Percentiles rank a stretch among this genome's conserved stretches.
Conservation (phyloP, 2,888 invertebrate species). For the Linnaemya vulpina region DNA sequence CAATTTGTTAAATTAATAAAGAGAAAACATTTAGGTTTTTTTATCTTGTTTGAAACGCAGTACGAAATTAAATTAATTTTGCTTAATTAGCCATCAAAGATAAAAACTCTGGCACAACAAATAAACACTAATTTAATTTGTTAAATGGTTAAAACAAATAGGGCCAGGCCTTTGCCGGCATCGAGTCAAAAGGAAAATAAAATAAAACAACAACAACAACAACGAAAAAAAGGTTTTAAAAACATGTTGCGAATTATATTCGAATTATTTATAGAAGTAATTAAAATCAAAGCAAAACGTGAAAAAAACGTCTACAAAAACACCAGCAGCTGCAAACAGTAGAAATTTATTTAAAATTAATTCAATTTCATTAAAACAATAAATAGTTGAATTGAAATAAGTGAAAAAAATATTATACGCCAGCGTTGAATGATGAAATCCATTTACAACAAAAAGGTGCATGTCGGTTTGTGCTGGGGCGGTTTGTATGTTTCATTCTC, state of each 20-base stretch:
- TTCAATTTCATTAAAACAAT: constrained; percentile 59
- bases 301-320: constrained; percentile 19
- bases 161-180: constrained; percentile 17
- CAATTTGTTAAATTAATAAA: constrained; percentile 42
- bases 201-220: too few relatives aligned
- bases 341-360: constrained; percentile 55
- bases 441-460: too few relatives aligned
- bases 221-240: constrained; percentile 11
- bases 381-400: constrained; percentile 40
- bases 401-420: not conserved
- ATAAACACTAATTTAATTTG: constrained; percentile 62
- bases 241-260: not conserved
- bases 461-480: too few relatives aligned
- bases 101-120: constrained; percentile 57
- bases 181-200: not conserved
- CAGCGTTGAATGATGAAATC: too few relatives aligned
- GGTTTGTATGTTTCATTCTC: too few relatives aligned
- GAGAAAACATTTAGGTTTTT: constrained; percentile 18
- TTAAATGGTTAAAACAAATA: constrained; percentile 50
- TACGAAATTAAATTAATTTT: constrained; percentile 66
- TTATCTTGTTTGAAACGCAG: not conserved
- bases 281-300: constrained; percentile 48
- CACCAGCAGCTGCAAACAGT: constrained; percentile 6
- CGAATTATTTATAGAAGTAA: constrained; percentile 35
- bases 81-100: constrained; percentile 64